phyloP scores from a whole-genome alignment of 2,888 invertebrate genomes.

The Caradrina clavipalpis region DNA sequence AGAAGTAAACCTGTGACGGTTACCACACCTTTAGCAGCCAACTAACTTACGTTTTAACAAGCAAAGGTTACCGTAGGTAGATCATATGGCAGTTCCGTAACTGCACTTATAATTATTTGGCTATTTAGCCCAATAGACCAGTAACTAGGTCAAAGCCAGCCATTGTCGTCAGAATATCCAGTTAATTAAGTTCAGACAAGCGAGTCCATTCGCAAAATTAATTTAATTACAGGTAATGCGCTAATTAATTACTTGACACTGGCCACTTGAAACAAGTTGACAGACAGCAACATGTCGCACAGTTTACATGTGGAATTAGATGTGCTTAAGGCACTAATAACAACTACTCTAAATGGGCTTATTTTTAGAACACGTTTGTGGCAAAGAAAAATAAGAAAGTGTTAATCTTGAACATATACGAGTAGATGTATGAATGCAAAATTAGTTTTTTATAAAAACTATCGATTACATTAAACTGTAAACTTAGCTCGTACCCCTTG shows the following conservation, averaged over 20 bases:
- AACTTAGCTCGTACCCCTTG: no score
- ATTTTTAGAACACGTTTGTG: no score
- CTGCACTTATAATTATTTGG: not conserved
- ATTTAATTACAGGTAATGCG: constrained; percentile 33
- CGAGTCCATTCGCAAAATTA: constrained; percentile 8
- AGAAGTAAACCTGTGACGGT: not conserved
- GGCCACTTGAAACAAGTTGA: constrained; percentile 24
- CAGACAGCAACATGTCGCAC: not conserved
- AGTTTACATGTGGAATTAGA: not conserved
- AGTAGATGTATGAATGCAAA: no score
- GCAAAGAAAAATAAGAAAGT: no score
- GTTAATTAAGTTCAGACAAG: constrained; percentile 30
- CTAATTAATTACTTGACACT: constrained; percentile 46
- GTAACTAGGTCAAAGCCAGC: not conserved
- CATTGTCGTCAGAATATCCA: constrained; percentile 1
- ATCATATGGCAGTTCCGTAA: not conserved
- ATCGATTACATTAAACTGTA: no score
- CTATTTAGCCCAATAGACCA: not conserved
- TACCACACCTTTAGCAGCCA: not conserved
- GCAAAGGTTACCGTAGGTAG: no score
- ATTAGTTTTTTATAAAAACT: no score
- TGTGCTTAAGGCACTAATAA: not conserved
- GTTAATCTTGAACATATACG: no score
- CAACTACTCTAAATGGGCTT: not conserved
- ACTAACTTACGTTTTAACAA: no score